Conservation (phyloP, 2,797 vertebrate species). For the Antennarius maculatus region DNA sequence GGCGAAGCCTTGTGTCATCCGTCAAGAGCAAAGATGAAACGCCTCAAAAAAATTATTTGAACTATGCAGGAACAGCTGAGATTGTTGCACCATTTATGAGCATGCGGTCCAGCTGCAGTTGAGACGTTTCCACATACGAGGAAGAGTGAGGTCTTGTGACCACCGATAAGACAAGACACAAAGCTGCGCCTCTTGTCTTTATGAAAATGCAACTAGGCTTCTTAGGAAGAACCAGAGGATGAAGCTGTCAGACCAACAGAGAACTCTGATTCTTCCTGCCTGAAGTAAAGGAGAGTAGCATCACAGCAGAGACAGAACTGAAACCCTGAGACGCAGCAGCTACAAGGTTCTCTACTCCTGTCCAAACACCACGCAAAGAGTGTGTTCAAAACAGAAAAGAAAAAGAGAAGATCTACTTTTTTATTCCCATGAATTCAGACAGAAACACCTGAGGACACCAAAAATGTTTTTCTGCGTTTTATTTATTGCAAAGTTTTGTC, state of each 20-base stretch:
- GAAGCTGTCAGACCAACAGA: background rate
- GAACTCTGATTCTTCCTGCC: conserved; percentile 18
- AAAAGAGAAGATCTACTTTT: conserved; percentile 26
- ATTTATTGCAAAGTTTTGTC: background rate
- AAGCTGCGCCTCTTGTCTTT: background rate
- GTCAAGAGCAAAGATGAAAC: background rate
- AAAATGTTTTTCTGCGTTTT: too few species aligned
- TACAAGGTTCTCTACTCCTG: background rate
- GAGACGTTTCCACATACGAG: background rate
- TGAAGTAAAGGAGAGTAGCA: conserved; percentile 3
- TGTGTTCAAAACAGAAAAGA: conserved; percentile 4
- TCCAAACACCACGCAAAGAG: background rate
- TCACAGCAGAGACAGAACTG: conserved; percentile 3
- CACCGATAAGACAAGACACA: background rate
- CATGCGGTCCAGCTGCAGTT: background rate
- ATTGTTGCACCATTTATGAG: too few species aligned
- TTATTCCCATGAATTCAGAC: conserved; percentile 28
- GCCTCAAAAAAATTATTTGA: too few species aligned
- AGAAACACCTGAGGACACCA: background rate
- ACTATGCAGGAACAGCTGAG: too few species aligned
- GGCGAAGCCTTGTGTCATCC: background rate
- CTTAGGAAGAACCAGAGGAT: conserved; percentile 9
- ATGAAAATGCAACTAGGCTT: background rate
- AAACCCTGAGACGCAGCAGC: background rate
- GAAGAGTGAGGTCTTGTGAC: background rate